Evolutionary conservation across 2,113 vertebrate species (phyloP).

Genomic region (Perca flavescens): DNA sequence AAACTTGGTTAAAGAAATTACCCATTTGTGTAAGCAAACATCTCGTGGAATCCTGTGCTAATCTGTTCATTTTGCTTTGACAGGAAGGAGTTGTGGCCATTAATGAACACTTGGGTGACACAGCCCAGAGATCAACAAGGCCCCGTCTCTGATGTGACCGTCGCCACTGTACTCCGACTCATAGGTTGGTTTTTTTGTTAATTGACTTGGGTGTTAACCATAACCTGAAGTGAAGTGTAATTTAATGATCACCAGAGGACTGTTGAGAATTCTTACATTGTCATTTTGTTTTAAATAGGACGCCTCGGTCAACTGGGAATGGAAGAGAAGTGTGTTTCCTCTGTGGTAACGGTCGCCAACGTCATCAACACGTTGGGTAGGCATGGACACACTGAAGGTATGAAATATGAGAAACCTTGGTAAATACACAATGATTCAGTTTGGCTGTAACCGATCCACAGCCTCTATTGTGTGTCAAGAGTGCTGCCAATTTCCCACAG

Average conservation of each 20-base stretch:
- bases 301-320: constrained; percentile 92
- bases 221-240: neutral
- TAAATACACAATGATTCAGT: neutral
- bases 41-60: neutral
- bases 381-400: constrained; percentile 93
- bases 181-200: constrained; percentile 86
- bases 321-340: constrained; percentile 87
- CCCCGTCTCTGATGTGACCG: constrained; percentile 84
- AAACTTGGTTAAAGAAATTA: neutral
- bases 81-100: constrained; percentile 95
- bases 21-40: neutral
- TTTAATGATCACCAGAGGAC: neutral
- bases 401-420: constrained; percentile 18
- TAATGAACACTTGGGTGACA: constrained; percentile 93
- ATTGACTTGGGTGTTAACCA: neutral
- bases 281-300: constrained; percentile 80
- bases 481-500: neutral
- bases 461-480: constrained; percentile 1
- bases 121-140: constrained; percentile 84
- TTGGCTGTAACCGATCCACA: neutral
- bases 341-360: constrained; percentile 89
- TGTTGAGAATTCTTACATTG: neutral
- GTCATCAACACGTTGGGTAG: constrained; percentile 91
- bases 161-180: constrained; percentile 89
- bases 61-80: constrained; percentile 27